Conservation (phyloP, 2,888 invertebrate species). For the Conus canariensis region DNA sequence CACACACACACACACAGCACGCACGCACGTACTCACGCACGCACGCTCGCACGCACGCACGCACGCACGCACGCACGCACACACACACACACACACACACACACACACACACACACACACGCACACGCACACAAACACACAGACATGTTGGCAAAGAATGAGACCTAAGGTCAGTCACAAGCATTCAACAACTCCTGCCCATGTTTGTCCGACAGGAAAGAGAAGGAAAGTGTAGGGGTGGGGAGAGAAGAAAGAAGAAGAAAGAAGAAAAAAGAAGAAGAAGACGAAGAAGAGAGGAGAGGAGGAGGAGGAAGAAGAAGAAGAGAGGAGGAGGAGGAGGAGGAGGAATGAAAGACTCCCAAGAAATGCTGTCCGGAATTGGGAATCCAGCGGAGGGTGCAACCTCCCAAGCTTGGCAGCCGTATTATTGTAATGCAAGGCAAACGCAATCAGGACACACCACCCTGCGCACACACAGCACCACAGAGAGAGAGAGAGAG, state of each 20-base stretch:
- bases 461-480: not conserved
- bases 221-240: not conserved
- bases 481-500: not conserved
- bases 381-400: conserved; percentile 33
- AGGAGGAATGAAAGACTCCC: conserved; percentile 13
- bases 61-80: not conserved
- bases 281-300: too few relatives aligned
- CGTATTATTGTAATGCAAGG: conserved; percentile 40
- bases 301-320: too few relatives aligned
- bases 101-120: not conserved
- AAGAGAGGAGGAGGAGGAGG: too few relatives aligned
- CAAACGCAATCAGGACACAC: conserved; percentile 28
- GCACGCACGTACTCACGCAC: not conserved
- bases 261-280: not conserved
- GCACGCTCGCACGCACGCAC: not conserved
- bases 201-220: too few relatives aligned
- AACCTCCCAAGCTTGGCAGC: conserved; percentile 32
- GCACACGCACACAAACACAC: not conserved
- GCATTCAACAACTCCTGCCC: not conserved
- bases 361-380: conserved; percentile 40
- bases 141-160: too few relatives aligned
- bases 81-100: not conserved
- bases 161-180: not conserved
- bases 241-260: not conserved
- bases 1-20: not conserved